Percentiles rank a stretch among this genome's conserved stretches.
Evolutionary conservation across 2,888 invertebrate species (phyloP).

Genomic region (Leptopterna dolabrata): DNA sequence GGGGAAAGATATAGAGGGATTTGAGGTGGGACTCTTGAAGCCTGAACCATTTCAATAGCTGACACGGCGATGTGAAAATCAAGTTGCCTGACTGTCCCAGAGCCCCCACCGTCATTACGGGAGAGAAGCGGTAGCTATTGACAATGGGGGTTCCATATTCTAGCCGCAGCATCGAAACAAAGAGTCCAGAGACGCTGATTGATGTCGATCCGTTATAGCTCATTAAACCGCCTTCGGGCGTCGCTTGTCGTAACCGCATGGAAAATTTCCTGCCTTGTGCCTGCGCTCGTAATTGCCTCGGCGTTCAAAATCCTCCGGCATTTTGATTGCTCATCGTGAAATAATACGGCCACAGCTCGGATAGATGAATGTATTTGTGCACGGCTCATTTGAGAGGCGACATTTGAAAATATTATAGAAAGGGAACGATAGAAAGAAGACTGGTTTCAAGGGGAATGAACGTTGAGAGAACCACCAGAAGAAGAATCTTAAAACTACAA

Average conservation of each 20-base stretch:
- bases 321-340: background rate
- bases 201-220: conserved; percentile 18
- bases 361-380: background rate
- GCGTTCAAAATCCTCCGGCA: background rate
- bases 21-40: too few species aligned
- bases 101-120: background rate
- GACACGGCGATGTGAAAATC: background rate
- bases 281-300: background rate
- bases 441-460: too few species aligned
- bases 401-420: too few species aligned
- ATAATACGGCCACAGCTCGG: background rate
- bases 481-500: too few species aligned
- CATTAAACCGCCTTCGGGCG: conserved; percentile 33
- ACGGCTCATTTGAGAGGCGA: background rate
- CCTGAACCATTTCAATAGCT: background rate
- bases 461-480: too few species aligned
- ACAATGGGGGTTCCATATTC: conserved; percentile 1
- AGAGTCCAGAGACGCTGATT: conserved; percentile 10
- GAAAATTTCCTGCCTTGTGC: background rate
- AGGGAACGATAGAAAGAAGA: too few species aligned
- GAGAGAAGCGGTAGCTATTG: conserved; percentile 7
- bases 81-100: conserved; percentile 4
- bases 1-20: too few species aligned
- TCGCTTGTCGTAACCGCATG: background rate
- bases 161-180: conserved; percentile 12